Evolutionary conservation across 1,140 invertebrate species (phyloP), one percentile per base, ranked within the genome.

Genomic region (Rhagoletis zephyria): DNA sequence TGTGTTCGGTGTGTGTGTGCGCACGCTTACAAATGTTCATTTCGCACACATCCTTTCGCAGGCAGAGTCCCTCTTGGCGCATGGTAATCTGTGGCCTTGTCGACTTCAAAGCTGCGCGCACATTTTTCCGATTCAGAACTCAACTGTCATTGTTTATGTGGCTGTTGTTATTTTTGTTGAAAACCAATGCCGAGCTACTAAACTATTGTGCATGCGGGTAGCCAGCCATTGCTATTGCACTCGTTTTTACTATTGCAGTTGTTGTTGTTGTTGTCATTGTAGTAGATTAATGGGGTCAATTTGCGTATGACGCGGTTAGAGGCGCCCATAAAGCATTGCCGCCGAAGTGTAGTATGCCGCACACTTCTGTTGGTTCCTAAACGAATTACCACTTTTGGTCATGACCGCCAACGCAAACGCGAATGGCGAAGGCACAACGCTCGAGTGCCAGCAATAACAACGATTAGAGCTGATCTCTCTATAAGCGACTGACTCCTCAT

Each of bases 231-330:
- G 45, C 56, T 81, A 81, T 48, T 4, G 5, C 19, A 16, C n/a
- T 19, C 0, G n/a, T 10, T 70, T 9, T 70, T 70, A 16, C 12
- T 56, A 9, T 81, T 9, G 42, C n/a, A 30, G n/a, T 16, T 19
- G 48, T 30, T 74, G 40, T 64, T n/a, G 61, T 67, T 88, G 67
- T 74, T 87, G 87, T 87, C 87, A 65, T 87, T 87, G 87, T 87
- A 87, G 61, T 89, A 88, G 89, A 90, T 90, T 90, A 90, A 89
- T 89, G 89, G 89, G 90, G 89, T 91, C 91, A 91, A 91, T 91
- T 91, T 91, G 90, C 88, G 87, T 89, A 88, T 90, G 90, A 90
- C 89, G 88, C 87, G 89, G 87, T 61, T 63, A 85, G 56, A 85
- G 85, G 85, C 60, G 85, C n/a, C 85, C 85, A 85, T 61, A 85